phyloP scores from a whole-genome alignment of 1,140 invertebrate species.

The Calosoma granatense region DNA sequence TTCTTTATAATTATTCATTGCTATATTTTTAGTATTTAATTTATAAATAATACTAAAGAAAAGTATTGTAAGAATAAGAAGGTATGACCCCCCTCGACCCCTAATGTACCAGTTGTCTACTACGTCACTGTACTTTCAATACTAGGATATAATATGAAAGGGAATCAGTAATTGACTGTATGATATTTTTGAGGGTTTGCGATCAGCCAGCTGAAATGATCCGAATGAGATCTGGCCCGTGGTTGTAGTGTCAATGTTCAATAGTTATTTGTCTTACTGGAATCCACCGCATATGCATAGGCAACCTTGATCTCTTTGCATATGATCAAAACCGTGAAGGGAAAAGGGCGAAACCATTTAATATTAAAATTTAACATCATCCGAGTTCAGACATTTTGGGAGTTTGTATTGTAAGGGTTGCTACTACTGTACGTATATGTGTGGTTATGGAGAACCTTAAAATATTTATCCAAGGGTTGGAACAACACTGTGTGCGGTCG shows the following conservation, averaged over 20 bases:
- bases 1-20: too few species aligned
- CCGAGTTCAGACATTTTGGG: background rate
- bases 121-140: background rate
- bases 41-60: too few species aligned
- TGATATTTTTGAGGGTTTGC: constrained; percentile 5
- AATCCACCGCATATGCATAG: constrained; percentile 1
- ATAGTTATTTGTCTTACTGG: background rate
- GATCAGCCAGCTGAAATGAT: background rate
- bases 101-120: too few species aligned
- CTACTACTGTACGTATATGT: background rate
- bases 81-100: too few species aligned
- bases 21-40: too few species aligned
- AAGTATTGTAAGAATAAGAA: too few species aligned
- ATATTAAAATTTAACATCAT: constrained; percentile 8
- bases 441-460: constrained; percentile 1
- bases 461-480: background rate
- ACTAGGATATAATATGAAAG: background rate
- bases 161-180: background rate
- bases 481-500: background rate
- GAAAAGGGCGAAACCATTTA: constrained; percentile 1
- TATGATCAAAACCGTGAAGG: constrained; percentile 6
- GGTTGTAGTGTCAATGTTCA: background rate
- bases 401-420: background rate
- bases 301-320: constrained; percentile 2
- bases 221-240: background rate